A percentile compares a stretch with the other conserved stretches of the same genome.
Conservation (phyloP, 2,797 vertebrate species). For the Rhynchotus rufescens region DNA sequence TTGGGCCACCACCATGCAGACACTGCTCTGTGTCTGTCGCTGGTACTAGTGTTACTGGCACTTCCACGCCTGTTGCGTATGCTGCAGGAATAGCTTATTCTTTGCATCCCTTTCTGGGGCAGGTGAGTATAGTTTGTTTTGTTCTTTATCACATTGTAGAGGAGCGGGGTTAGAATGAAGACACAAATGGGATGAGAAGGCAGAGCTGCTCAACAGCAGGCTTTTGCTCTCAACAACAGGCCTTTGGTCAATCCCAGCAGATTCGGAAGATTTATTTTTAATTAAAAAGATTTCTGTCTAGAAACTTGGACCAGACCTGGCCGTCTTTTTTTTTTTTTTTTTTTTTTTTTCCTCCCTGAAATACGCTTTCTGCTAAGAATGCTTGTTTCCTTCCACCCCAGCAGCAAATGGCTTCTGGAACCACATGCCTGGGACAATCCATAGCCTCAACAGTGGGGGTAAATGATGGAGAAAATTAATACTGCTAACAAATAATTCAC, state of each 20-base stretch:
- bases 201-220: neutral
- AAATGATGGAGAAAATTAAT: neutral
- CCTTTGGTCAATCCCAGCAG: neutral
- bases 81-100: neutral
- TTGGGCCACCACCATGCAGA: too few species aligned
- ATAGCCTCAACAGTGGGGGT: fast-evolving
- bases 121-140: neutral
- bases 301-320: neutral
- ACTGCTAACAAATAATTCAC: neutral
- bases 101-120: neutral
- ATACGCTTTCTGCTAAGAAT: neutral
- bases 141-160: fast-evolving
- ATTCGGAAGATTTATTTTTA: neutral
- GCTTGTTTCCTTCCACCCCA: neutral
- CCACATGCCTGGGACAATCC: neutral
- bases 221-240: neutral
- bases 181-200: neutral
- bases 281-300: neutral
- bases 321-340: neutral
- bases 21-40: neutral
- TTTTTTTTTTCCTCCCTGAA: neutral
- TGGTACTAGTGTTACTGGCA: neutral
- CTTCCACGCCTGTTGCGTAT: neutral
- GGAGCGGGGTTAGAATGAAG: neutral
- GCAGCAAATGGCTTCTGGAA: neutral